Evolutionary conservation across 2,888 invertebrate species (phyloP).

Genomic region (Pollenia griseotomentosa): DNA sequence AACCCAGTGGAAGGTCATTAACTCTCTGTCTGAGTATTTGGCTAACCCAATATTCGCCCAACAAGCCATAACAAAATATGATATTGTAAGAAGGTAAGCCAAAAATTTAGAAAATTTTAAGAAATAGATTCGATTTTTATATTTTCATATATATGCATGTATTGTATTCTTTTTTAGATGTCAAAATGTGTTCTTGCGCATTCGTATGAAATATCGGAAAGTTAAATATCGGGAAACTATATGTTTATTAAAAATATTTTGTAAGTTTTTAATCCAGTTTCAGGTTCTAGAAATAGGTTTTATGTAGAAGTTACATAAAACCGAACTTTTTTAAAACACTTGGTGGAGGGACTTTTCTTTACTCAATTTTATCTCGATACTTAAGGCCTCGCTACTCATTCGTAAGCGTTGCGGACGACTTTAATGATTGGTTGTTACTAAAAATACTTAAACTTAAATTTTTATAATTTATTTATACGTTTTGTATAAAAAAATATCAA

Average conservation of each 20-base stretch:
- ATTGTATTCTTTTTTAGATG: conserved; percentile 48
- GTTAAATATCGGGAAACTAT: conserved; percentile 61
- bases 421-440: too few species aligned
- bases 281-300: background rate
- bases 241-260: conserved; percentile 72
- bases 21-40: conserved; percentile 79
- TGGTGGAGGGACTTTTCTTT: too few species aligned
- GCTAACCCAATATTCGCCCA: conserved; percentile 79
- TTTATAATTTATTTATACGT: too few species aligned
- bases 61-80: conserved; percentile 78
- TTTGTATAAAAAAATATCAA: too few species aligned
- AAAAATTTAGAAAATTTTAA: background rate
- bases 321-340: too few species aligned
- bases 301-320: too few species aligned
- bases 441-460: too few species aligned
- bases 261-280: conserved; percentile 65
- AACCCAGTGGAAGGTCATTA: conserved; percentile 78
- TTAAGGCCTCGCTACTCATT: too few species aligned
- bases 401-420: too few species aligned
- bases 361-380: too few species aligned
- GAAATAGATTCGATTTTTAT: background rate
- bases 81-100: conserved; percentile 80
- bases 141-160: background rate
- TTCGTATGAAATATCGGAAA: conserved; percentile 66
- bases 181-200: conserved; percentile 74